A percentile compares a stretch with the other conserved stretches of the same genome.
These are phyloP conservation scores for Equus przewalskii DNA, from an alignment of 2,113 vertebrate species.

Conservation along the genomic window DNA sequence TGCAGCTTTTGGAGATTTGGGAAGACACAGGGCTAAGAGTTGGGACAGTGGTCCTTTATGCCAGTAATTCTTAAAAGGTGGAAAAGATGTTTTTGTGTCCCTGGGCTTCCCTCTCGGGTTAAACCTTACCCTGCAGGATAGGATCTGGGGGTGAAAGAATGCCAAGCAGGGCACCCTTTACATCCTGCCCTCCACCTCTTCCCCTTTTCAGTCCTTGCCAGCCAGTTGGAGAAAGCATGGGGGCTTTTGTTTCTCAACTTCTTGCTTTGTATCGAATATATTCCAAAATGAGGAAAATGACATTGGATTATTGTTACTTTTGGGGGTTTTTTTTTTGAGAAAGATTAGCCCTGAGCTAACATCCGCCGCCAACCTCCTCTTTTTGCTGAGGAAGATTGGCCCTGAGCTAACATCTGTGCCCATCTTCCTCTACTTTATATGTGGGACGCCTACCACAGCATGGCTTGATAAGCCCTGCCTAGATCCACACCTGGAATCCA, in stretches of 20 bases:
- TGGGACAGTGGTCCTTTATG: neutral
- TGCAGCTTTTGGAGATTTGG: neutral
- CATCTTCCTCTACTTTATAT: too few relatives aligned
- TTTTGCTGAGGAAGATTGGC: too few relatives aligned
- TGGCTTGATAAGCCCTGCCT: too few relatives aligned
- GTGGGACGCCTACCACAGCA: too few relatives aligned
- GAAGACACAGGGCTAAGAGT: neutral
- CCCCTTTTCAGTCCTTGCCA: neutral
- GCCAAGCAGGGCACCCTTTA: neutral
- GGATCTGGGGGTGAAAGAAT: neutral
- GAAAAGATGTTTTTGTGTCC: neutral
- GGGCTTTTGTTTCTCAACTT: neutral
- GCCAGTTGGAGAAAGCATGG: neutral
- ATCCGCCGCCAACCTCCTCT: too few relatives aligned
- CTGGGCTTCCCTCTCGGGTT: neutral
- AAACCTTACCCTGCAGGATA: neutral
- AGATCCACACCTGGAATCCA: too few relatives aligned
- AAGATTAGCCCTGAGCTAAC: too few relatives aligned
- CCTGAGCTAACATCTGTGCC: too few relatives aligned
- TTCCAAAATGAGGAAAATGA: neutral
- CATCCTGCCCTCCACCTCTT: fast-evolving
- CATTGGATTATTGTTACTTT: neutral
- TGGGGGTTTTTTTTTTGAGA: too few relatives aligned
- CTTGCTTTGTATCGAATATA: neutral
- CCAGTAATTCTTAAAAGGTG: neutral